A percentile compares a stretch with the other conserved stretches of the same genome.
phyloP scores from a whole-genome alignment of 2,113 vertebrate genomes.

The Cyprinodon brontotheroides region DNA sequence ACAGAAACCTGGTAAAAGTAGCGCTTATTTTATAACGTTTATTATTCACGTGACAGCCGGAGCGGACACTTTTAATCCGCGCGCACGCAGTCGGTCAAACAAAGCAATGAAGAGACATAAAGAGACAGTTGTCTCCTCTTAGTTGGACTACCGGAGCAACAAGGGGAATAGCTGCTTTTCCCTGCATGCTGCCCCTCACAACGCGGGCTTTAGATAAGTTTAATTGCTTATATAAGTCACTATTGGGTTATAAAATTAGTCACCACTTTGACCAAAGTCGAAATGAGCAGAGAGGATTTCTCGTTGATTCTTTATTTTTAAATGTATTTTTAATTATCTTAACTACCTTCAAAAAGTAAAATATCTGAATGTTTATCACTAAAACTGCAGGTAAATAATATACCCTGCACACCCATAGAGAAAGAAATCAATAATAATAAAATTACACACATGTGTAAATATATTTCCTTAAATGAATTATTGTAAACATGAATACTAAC shows the following conservation, averaged over 20 bases:
- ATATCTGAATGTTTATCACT: background rate
- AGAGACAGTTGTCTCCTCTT: background rate
- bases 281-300: background rate
- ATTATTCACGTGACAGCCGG: background rate
- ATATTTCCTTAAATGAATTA: background rate
- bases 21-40: background rate
- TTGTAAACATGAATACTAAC: background rate
- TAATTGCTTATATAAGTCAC: background rate
- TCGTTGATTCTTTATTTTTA: background rate
- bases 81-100: background rate
- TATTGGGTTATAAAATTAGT: background rate
- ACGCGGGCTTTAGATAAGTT: constrained; percentile 3
- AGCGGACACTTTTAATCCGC: fast-evolving
- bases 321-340: background rate
- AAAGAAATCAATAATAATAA: too few relatives aligned
- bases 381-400: background rate
- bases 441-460: background rate
- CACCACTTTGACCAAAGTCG: background rate
- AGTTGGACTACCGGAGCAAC: background rate
- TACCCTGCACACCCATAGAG: background rate
- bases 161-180: constrained; percentile 7
- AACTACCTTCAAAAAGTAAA: background rate
- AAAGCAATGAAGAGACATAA: background rate
- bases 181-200: background rate
- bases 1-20: constrained; percentile 28